Evolutionary conservation across 2,888 invertebrate species (phyloP), one percentile per base, ranked within the genome.

Genomic region (Barypeithes pellucidus): DNA sequence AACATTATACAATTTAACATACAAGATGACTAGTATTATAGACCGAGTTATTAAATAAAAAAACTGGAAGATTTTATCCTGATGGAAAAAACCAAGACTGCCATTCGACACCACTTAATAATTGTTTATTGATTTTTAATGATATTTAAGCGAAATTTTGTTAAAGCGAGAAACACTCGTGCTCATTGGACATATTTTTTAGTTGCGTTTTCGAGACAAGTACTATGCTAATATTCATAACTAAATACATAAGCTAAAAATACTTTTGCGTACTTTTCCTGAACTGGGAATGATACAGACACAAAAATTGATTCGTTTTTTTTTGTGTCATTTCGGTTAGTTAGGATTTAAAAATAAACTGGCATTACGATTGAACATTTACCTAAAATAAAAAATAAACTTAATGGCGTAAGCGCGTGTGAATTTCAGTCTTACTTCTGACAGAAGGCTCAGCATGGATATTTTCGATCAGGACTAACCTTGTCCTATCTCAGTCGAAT

Each of bases 1-100:
- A 82, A 82, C 80, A 84, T 83, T 82, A 83, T 80, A 84, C 83
- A 84, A 84, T 81, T 83, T 83, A 84, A 84, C 82, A 83, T 84
- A 84, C 81, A 84, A 85, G 84, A 85, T 86, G 86, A 86, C 86
- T 86, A 86, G 86, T 84, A 84, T n/a, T n/a, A n/a, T 80, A 82
- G 84, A 83, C 84, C 82, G 84, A 84, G 84, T 82, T 80, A 76
- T 79, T 74, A 76, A 77, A 69, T 66, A 54, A 65, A 73, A 72
- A 62, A 59, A 52, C 24, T 73, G 67, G 63, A 73, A 73, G 73
- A 52, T 60, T 59, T 54, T 57, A 67, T 73, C 62, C 68, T 68
- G 73, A 68, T 36, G n/a, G 76, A 78, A 79, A 78, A 77, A 73
- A 60, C 69, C 45, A 67, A 74, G 61, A 47, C 24, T 47, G 36